These are phyloP conservation scores for Alosa sapidissima DNA, from an alignment of 2,797 vertebrate genomes.

Conservation along the genomic window DNA sequence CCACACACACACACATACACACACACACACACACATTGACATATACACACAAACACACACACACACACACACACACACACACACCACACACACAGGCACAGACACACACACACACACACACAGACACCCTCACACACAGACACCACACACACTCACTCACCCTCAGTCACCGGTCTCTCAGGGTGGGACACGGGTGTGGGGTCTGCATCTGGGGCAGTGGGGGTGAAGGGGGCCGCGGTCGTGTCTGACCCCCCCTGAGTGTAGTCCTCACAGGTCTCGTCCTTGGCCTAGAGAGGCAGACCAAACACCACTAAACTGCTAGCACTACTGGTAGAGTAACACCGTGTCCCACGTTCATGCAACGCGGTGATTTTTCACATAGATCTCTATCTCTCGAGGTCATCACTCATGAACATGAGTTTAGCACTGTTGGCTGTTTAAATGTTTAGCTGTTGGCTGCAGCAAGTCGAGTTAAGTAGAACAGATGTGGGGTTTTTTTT, in stretches of 20 bases:
- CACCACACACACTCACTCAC: constrained; percentile 60
- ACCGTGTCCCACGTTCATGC: no score
- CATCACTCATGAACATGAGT: no score
- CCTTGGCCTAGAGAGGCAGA: constrained; percentile 72
- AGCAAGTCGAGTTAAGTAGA: no score
- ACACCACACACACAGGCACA: neutral
- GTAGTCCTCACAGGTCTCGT: constrained; percentile 80
- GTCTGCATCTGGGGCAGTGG: constrained; percentile 60
- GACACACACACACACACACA: neutral
- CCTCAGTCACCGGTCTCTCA: constrained; percentile 79
- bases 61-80: neutral
- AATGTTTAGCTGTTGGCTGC: no score
- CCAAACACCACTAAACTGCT: neutral
- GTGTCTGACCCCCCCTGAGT: constrained; percentile 65
- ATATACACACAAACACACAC: neutral
- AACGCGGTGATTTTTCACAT: no score
- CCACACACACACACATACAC: no score
- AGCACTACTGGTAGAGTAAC: neutral
- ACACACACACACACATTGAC: neutral
- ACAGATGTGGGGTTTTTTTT: no score
- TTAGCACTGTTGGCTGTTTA: no score
- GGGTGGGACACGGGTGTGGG: constrained; percentile 63
- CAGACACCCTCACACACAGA: neutral
- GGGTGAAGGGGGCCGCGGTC: constrained; percentile 62
- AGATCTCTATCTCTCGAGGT: no score